Evolutionary conservation across 2,888 invertebrate species (phyloP).

Genomic region (Lasioglossum zephyrum): DNA sequence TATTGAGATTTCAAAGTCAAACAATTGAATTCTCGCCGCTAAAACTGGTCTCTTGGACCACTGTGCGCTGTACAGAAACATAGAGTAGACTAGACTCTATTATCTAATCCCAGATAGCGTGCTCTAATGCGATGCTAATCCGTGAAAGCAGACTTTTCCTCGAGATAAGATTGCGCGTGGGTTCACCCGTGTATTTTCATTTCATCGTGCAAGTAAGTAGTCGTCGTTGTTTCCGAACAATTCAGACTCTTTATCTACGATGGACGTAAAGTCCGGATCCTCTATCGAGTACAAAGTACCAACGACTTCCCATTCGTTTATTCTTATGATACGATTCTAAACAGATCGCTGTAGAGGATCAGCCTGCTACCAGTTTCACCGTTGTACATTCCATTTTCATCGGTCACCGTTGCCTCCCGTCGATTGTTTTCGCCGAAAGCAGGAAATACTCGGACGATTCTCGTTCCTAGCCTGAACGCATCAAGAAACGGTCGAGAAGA

Average conservation of each 20-base stretch:
- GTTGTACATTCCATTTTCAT: constrained; percentile 7
- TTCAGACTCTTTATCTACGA: neutral
- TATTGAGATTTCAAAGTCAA: no score
- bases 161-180: neutral
- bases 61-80: no score
- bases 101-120: neutral
- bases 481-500: neutral
- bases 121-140: neutral
- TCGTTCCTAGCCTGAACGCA: neutral
- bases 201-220: no score
- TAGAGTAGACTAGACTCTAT: neutral
- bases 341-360: neutral
- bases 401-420: neutral
- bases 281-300: neutral
- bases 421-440: constrained; percentile 14
- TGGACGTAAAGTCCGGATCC: neutral
- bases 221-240: neutral
- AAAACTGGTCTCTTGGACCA: no score
- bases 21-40: no score
- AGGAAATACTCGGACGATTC: neutral
- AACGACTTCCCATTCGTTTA: neutral
- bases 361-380: neutral
- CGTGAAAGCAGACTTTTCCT: neutral
- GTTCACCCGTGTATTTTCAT: neutral
- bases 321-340: neutral